Conservation (phyloP, 2,888 invertebrate species). For the Drosophila diplacantha region DNA sequence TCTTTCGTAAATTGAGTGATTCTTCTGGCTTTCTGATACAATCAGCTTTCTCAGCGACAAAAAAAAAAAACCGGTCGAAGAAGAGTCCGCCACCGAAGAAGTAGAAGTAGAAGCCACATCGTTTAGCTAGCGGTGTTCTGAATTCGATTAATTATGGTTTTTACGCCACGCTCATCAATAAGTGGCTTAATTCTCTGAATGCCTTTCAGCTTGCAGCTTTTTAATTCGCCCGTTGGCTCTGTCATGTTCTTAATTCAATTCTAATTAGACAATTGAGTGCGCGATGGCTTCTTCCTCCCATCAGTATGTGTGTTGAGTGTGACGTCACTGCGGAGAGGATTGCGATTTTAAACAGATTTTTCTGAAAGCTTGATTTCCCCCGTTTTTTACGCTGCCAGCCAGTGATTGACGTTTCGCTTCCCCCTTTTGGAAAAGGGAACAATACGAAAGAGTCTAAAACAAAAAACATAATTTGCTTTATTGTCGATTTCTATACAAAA, state of each 20-base stretch:
- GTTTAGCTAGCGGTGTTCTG: constrained; percentile 63
- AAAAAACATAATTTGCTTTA: constrained; percentile 57
- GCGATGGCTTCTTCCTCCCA: constrained; percentile 19
- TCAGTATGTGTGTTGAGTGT: constrained; percentile 14
- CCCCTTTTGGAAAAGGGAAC: constrained; percentile 18
- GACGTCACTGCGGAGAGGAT: constrained; percentile 40
- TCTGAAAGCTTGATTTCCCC: constrained; percentile 10
- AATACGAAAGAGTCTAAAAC: constrained; percentile 47
- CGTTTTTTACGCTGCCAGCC: constrained; percentile 39
- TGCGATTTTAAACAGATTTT: constrained; percentile 23
- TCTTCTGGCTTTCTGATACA: constrained; percentile 29
- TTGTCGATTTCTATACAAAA: constrained; percentile 40
- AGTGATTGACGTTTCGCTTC: constrained; percentile 62
- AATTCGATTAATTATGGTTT: constrained; percentile 66
- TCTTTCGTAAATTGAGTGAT: constrained; percentile 39
- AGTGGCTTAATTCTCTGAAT: constrained; percentile 37
- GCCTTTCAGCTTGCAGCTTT: constrained; percentile 39
- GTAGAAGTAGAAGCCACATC: constrained; percentile 35
- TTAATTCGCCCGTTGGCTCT: constrained; percentile 21
- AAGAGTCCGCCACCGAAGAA: constrained; percentile 16
- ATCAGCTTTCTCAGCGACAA: constrained; percentile 45
- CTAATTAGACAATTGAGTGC: constrained; percentile 63
- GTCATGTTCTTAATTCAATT: constrained; percentile 55
- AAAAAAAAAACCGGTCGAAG: constrained; percentile 46
- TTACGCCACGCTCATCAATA: constrained; percentile 43